phyloP scores from a whole-genome alignment of 2,113 vertebrate species.

The Sterna hirundo region DNA sequence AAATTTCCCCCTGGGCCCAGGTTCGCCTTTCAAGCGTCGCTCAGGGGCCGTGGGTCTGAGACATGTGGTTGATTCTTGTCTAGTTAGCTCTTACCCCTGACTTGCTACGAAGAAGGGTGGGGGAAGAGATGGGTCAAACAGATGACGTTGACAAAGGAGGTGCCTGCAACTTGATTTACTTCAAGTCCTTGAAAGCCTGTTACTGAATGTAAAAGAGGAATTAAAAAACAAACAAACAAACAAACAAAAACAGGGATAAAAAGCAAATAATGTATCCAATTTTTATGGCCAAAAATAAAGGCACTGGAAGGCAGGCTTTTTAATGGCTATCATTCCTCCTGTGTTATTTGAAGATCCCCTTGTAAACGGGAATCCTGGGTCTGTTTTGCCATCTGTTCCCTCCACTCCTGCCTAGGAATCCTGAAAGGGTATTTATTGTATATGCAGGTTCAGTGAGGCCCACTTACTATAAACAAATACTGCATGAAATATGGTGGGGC shows the following conservation, averaged over 20 bases:
- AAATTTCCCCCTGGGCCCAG: neutral
- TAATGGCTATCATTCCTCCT: conserved; percentile 59
- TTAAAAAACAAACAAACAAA: neutral
- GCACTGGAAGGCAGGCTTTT: conserved; percentile 45
- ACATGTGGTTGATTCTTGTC: neutral
- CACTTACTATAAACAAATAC: conserved; percentile 64
- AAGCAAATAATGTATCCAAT: conserved; percentile 16
- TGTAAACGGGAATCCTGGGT: conserved; percentile 64
- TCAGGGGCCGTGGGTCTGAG: neutral
- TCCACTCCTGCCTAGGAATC: conserved; percentile 58
- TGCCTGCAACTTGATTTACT: neutral
- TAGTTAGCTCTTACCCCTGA: neutral
- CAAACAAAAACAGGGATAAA: neutral
- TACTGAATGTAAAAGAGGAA: neutral
- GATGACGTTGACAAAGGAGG: neutral
- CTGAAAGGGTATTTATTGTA: conserved; percentile 66
- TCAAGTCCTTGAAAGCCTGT: neutral
- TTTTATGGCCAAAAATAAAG: conserved; percentile 55
- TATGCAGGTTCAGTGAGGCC: conserved; percentile 55
- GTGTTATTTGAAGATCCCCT: conserved; percentile 66
- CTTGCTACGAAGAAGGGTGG: neutral
- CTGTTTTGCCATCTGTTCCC: conserved; percentile 68
- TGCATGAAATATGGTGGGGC: conserved; percentile 42
- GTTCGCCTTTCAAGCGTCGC: neutral
- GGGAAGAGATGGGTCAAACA: neutral